Evolutionary conservation across 2,797 vertebrate genomes (phyloP).

Genomic region (Galago senegalensis): DNA sequence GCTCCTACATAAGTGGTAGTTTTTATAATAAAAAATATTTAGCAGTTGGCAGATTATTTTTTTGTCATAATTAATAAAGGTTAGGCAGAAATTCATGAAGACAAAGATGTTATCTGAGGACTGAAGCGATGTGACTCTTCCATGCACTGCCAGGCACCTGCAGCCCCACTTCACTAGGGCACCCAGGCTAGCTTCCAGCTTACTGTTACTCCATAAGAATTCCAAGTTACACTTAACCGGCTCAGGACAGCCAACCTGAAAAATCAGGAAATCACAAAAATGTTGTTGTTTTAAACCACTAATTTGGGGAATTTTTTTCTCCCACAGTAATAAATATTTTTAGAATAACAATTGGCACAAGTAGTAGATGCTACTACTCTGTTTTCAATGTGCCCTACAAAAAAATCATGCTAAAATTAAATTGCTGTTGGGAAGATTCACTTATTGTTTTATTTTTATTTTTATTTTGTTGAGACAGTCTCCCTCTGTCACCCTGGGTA

Average conservation of each 20-base stretch:
- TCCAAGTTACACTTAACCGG: neutral
- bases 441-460: too few species aligned
- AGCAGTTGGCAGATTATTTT: neutral
- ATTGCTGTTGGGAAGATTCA: too few species aligned
- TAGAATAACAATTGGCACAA: neutral
- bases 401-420: neutral
- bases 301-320: neutral
- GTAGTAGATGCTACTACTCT: neutral
- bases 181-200: neutral
- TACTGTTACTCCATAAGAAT: neutral
- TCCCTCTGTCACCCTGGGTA: too few species aligned
- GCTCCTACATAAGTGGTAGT: neutral
- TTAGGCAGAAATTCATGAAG: neutral
- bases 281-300: neutral
- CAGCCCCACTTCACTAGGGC: neutral
- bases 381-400: neutral
- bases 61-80: neutral
- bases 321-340: neutral
- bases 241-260: neutral
- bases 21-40: conserved; percentile 17
- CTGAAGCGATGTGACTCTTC: neutral
- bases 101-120: neutral
- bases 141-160: neutral
- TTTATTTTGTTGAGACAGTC: too few species aligned
- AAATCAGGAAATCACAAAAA: neutral